Evolutionary conservation across 2,113 vertebrate genomes (phyloP).

Genomic region (Cacatua alba): DNA sequence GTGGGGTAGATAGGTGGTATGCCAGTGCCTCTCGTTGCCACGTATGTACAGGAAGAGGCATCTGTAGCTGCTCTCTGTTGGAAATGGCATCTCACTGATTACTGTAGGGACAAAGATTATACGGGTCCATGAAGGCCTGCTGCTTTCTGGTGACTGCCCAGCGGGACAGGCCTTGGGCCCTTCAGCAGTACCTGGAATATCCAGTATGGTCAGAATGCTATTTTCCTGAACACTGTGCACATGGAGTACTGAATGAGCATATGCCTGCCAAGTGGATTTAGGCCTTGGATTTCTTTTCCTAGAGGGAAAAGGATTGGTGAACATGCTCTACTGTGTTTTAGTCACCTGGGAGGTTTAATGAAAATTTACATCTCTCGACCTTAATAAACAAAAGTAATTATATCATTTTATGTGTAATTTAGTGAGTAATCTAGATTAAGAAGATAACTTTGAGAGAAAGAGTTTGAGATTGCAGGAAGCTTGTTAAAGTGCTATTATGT

Average conservation of each 20-base stretch:
- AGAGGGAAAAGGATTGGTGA: background rate
- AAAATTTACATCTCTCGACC: background rate
- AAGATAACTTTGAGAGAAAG: background rate
- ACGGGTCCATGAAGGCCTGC: background rate
- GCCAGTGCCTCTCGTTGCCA: accelerated
- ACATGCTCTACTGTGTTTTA: background rate
- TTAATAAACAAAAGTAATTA: background rate
- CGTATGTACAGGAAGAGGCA: background rate
- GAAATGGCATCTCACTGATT: background rate
- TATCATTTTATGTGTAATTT: background rate
- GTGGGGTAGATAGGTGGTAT: background rate
- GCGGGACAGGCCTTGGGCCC: background rate
- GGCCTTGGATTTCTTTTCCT: background rate
- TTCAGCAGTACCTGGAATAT: background rate
- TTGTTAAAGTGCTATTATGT: background rate
- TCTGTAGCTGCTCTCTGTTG: background rate
- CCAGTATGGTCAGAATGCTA: background rate
- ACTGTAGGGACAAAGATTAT: background rate
- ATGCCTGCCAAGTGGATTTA: background rate
- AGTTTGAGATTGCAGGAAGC: background rate
- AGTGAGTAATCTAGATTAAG: background rate
- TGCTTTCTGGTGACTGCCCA: background rate
- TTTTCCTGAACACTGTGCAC: background rate
- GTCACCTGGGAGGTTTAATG: background rate
- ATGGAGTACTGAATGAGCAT: background rate